Evolutionary conservation across 2,113 vertebrate species (phyloP), one percentile per base, ranked within the genome.

Genomic region (Callipepla californica): DNA sequence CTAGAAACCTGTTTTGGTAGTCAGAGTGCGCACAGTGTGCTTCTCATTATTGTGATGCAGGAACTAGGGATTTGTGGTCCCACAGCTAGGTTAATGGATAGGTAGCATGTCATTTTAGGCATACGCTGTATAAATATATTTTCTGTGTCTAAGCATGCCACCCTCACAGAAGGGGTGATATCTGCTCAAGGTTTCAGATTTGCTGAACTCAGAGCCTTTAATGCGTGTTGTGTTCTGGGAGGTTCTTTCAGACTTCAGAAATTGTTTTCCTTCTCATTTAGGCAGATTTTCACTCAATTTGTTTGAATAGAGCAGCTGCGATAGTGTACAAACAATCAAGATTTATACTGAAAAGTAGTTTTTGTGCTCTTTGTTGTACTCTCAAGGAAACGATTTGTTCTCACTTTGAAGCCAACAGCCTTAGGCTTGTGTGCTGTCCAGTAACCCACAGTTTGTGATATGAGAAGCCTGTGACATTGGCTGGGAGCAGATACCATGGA

Each of bases 11-110:
- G 11, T 5, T 23, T 34, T 58, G 20, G 22, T 18, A 9, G 17
- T 68, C 25, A 28, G 2, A 7, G 79, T 8, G 2, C 5, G 0
- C 15, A 0, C 38, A 1, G 48, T 4, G 1, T 13, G 1, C 2
- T 72, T 67, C 19, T 76, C 19, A 26, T 4, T 34, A 44, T 38
- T 61, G 40, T 30, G 34, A 63, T 13, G 1, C 6, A 42, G 78
- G 48, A 67, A 7, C 6, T n/a, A 26, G 0, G 2, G n/a, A 1
- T 95, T 69, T 58, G 21, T 38, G 15, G 72, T 51, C 11, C 3
- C 4, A 2, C 26, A 38, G 58, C 8, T 25, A 18, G 21, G 34
- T 38, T 42, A 42, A 72, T 67, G 91, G 68, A 42, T 13, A 73
- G 57, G 1, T 63, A 70, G 70, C 38, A 9, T 45, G 9, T 61